phyloP scores from a whole-genome alignment of 2,113 vertebrate species.

The Labeo rohita region DNA sequence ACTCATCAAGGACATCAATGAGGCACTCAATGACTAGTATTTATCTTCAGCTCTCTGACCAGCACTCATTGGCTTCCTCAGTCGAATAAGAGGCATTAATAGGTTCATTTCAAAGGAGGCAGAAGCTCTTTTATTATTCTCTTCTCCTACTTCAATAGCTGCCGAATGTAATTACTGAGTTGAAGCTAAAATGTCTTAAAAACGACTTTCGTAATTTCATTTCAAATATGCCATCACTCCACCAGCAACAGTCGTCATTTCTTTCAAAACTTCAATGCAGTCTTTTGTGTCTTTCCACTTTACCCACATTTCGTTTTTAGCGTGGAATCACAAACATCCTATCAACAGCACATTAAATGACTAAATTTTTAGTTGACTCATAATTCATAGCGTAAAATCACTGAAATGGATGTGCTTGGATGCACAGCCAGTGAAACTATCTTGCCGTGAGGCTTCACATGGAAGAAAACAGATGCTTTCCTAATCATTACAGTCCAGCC shows the following conservation, averaged over 20 bases:
- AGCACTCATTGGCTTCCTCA: constrained; percentile 39
- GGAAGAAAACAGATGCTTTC: constrained; percentile 25
- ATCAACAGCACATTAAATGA: constrained; percentile 2
- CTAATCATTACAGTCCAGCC: not conserved
- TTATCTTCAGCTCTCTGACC: constrained; percentile 31
- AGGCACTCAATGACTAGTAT: constrained; percentile 21
- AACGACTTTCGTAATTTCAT: constrained; percentile 13
- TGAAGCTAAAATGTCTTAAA: constrained; percentile 11
- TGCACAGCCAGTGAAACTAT: not conserved
- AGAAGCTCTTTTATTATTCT: constrained; percentile 37
- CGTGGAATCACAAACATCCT: not conserved
- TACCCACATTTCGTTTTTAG: not conserved
- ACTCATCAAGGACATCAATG: constrained; percentile 47
- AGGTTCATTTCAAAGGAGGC: constrained; percentile 35
- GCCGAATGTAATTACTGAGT: constrained; percentile 39
- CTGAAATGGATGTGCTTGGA: not conserved
- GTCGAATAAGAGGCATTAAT: constrained; percentile 36
- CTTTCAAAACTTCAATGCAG: not conserved
- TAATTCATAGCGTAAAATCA: not conserved
- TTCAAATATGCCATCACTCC: constrained; percentile 23
- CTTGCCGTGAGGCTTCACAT: not conserved
- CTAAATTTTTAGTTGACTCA: not conserved
- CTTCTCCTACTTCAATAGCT: constrained; percentile 38
- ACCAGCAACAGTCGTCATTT: constrained; percentile 11
- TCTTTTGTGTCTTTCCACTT: constrained; percentile 2